Base-by-base conservation (phyloP, 2,797 vertebrate genomes). In the Gallinago solitaria region DNA sequence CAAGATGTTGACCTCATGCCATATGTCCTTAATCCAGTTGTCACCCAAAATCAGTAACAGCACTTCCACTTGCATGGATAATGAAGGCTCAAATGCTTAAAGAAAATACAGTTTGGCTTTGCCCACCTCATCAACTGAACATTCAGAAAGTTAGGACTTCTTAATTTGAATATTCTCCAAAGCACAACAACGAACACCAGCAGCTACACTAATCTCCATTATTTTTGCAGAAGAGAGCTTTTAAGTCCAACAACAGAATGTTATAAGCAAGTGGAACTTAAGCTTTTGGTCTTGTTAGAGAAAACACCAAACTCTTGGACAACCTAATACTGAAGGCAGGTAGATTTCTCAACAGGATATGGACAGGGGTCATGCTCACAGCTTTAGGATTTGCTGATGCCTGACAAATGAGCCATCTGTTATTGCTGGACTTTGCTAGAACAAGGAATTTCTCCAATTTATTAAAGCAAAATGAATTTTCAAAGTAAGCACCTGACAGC, bases 381-480 rank as follows among this genome's bases (percentile, higher is more conserved):
- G 50, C 64, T 83, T 65, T 24, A 61, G 18, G 45, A 96, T 71
- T 77, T 83, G 80, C 73, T 91, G 91, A 93, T 78, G 73, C 18
- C 64, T 89, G 76, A 86, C 30, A 80, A 27, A 47, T 5, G 10
- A 89, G 60, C 63, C 95, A 95, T 90, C 92, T 96, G 92, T 45
- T 92, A 65, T 83, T 89, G 57, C 39, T 65, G 54, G 85, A 75
- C 76, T 79, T 65, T 19, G n/a, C 59, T 86, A 83, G 53, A 94
- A 83, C 21, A 59, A 77, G 59, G 25, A 75, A 94, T 86, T 83
- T 96, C 78, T 94, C 60, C 71, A 59, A 85, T 59, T 83, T 73
- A 88, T 48, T 73, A 63, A 70, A 71, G 69, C 54, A 61, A 70
- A 89, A 76, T 1, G 8, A 83, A 92, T 81, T 92, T 97, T 81